phyloP scores from a whole-genome alignment of 1,140 invertebrate genomes.

The Pachyrhynchus sulphureomaculatus region DNA sequence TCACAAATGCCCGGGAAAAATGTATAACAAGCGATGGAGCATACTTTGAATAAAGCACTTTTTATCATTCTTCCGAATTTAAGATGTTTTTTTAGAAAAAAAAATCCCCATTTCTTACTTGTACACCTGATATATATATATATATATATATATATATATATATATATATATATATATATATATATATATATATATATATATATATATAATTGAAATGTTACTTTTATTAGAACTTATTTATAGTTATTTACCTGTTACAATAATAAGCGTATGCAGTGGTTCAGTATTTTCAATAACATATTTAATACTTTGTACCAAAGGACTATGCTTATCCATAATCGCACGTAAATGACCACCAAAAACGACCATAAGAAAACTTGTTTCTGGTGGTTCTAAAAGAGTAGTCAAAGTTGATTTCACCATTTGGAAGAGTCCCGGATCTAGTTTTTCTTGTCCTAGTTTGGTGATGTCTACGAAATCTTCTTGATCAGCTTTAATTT shows the following conservation, averaged over 20 bases:
- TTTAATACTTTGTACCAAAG: conserved; percentile 40
- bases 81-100: no score
- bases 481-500: conserved; percentile 17
- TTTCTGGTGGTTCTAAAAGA: conserved; percentile 21
- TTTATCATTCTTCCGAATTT: no score
- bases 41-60: no score
- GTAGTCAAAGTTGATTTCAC: conserved; percentile 30
- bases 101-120: no score
- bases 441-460: conserved; percentile 23
- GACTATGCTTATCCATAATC: conserved; percentile 26
- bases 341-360: conserved; percentile 37
- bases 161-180: no score
- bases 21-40: no score
- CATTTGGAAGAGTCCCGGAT: conserved; percentile 31
- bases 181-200: no score
- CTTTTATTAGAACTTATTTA: no score
- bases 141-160: no score
- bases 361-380: conserved; percentile 36
- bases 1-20: no score
- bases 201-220: no score
- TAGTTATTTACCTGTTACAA: conserved; percentile 35
- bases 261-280: conserved; percentile 31
- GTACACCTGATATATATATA: no score
- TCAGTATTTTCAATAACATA: conserved; percentile 37
- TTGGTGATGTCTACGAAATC: conserved; percentile 11